A percentile compares a stretch with the other conserved stretches of the same genome.
Conservation (phyloP, 2,113 vertebrate genomes). For the Epinephelus fuscoguttatus region DNA sequence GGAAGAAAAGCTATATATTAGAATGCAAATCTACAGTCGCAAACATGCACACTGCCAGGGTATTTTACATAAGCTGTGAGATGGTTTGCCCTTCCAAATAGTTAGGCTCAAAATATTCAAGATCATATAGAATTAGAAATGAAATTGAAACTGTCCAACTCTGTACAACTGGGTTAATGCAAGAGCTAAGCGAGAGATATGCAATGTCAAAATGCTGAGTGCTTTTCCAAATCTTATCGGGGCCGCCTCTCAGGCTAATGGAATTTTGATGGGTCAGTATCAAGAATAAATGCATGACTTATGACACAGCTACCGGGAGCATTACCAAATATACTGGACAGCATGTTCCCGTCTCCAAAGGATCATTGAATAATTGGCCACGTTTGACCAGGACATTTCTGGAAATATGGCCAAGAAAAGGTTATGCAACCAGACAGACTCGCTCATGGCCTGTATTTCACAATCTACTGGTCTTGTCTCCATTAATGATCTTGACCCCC, state of each 20-base stretch:
- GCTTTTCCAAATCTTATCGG: constrained; percentile 71
- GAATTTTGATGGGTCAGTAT: constrained; percentile 77
- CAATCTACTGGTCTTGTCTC: constrained; percentile 73
- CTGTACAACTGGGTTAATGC: constrained; percentile 42
- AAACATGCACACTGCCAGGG: constrained; percentile 40
- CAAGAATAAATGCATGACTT: constrained; percentile 75
- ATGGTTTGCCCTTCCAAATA: constrained; percentile 64
- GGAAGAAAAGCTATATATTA: constrained; percentile 45
- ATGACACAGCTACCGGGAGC: constrained; percentile 69
- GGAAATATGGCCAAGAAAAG: constrained; percentile 72
- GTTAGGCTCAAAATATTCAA: constrained; percentile 51
- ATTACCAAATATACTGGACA: constrained; percentile 73
- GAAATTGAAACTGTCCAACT: constrained; percentile 66
- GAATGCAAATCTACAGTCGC: constrained; percentile 63
- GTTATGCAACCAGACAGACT: constrained; percentile 75
- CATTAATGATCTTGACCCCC: constrained; percentile 78
- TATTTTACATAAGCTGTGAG: constrained; percentile 69
- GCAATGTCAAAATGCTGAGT: constrained; percentile 71
- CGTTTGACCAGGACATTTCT: constrained; percentile 76
- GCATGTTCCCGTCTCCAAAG: constrained; percentile 72
- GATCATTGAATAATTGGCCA: constrained; percentile 77
- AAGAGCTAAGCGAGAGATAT: constrained; percentile 54
- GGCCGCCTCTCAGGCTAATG: constrained; percentile 68
- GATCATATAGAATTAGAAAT: constrained; percentile 68
- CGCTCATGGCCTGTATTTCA: constrained; percentile 74